phyloP scores from a whole-genome alignment of 2,113 vertebrate species.

The Sciurus niger region DNA sequence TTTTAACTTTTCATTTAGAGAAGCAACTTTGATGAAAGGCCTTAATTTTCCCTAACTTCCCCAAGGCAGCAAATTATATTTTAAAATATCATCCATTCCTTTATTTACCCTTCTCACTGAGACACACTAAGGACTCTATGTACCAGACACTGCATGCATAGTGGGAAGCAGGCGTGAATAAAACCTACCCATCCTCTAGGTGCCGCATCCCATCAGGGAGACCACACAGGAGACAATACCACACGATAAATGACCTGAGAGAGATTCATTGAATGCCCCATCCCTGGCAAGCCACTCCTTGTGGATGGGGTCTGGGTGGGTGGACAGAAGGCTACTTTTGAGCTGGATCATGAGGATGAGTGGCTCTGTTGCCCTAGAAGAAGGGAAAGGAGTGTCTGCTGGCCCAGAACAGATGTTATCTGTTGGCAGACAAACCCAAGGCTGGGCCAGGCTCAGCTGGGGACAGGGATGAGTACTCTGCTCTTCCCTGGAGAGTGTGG shows the following conservation, averaged over 20 bases:
- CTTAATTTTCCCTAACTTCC: constrained; percentile 48
- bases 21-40: constrained; percentile 28
- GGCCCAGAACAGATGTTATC: neutral
- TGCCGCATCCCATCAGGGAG: fast-evolving
- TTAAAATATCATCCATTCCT: neutral
- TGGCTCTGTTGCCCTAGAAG: neutral
- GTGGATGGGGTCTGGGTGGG: fast-evolving
- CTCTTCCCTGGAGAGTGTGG: fast-evolving
- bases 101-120: neutral
- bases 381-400: neutral
- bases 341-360: fast-evolving
- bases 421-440: neutral
- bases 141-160: fast-evolving
- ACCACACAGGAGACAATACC: fast-evolving
- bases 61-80: neutral
- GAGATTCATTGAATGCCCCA: neutral
- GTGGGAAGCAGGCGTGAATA: neutral
- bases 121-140: neutral
- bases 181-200: fast-evolving
- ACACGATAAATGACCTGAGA: fast-evolving
- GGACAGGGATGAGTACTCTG: fast-evolving
- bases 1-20: constrained; percentile 23
- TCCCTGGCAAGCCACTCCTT: too few relatives aligned
- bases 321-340: neutral
- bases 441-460: fast-evolving